Evolutionary conservation across 92 coral and sea anemone genomes (phyloP).

Genomic region (Plumapathes pennacea): DNA sequence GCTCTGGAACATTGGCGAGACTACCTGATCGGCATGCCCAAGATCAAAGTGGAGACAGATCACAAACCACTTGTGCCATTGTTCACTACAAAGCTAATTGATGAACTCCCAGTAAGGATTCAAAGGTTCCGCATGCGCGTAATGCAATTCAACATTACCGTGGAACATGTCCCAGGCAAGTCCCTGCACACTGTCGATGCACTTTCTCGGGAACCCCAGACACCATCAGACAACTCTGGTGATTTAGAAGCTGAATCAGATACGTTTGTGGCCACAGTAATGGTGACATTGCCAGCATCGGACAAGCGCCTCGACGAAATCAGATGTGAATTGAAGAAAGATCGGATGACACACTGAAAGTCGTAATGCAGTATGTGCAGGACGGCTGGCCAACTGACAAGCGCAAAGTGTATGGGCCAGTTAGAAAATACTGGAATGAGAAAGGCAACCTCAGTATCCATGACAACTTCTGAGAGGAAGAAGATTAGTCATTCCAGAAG

Average conservation of each 20-base stretch:
- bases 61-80: constrained; percentile 49
- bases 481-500: constrained; percentile 37
- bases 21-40: constrained; percentile 39
- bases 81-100: constrained; percentile 54
- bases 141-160: constrained; percentile 31
- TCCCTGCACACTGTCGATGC: constrained; percentile 38
- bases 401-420: constrained; percentile 14
- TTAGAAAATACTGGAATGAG: constrained; percentile 34
- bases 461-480: constrained; percentile 54
- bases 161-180: constrained; percentile 53
- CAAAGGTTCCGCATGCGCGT: constrained; percentile 41
- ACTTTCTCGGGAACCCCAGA: constrained; percentile 30
- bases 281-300: constrained; percentile 37
- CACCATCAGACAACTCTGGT: constrained; percentile 8
- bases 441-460: constrained; percentile 45
- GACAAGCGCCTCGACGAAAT: constrained; percentile 29
- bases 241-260: constrained; percentile 24
- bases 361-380: constrained; percentile 17
- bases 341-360: constrained; percentile 34
- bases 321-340: constrained; percentile 11
- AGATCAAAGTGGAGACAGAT: constrained; percentile 37
- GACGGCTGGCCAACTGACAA: constrained; percentile 51
- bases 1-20: constrained; percentile 48
- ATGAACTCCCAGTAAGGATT: constrained; percentile 44
- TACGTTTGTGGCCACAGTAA: constrained; percentile 16